Evolutionary conservation across 1,140 invertebrate genomes (phyloP), one percentile per base, ranked within the genome.

Genomic region (Conus betulinus): DNA sequence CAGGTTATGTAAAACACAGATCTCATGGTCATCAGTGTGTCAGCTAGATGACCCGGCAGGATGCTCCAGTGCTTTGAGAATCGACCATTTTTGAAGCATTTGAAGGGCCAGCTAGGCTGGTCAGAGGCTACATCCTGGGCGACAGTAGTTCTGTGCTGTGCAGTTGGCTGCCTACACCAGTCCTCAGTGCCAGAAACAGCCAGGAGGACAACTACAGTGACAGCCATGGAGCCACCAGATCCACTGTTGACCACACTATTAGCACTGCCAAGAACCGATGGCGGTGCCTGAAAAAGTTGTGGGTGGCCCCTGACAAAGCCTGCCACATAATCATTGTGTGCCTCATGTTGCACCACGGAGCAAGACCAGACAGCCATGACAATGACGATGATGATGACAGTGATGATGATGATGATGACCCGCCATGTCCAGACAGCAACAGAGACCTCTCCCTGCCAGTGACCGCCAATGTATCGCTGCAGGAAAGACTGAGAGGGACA

Each of bases 161-260:
- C n/a, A 63, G 10, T 7, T 91, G 89, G 90, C 63, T 90, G 23
- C 74, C 88, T 51, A 91, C 87, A 52, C 89, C 90, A 67, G 51
- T 90, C 6, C 23, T 85, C 15, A 74, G 81, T 8, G 76, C 90
- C 52, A 27, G 10, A 3, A 90, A 52, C 78, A 7, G n/a, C 17
- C 82, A 67, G 55, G 87, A 91, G 84, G 5, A 60, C 25, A 85
- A 85, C 27, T 91, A 88, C 71, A 88, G 89, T 71, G 55, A 8
- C 8, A 84, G 84, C 8, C 87, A 91, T 79, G 63, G 55, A 17
- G 51, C 55, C 3, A 88, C 88, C 3, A 85, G 87, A 63, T 71
- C 84, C 67, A 3, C 74, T 52, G 84, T 91, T 11, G 90, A 91
- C 71, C 27, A 85, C 55, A 53, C 83, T 27, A 81, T 89, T 87